phyloP scores from a whole-genome alignment of 2,888 invertebrate species.

The Elegia similella region DNA sequence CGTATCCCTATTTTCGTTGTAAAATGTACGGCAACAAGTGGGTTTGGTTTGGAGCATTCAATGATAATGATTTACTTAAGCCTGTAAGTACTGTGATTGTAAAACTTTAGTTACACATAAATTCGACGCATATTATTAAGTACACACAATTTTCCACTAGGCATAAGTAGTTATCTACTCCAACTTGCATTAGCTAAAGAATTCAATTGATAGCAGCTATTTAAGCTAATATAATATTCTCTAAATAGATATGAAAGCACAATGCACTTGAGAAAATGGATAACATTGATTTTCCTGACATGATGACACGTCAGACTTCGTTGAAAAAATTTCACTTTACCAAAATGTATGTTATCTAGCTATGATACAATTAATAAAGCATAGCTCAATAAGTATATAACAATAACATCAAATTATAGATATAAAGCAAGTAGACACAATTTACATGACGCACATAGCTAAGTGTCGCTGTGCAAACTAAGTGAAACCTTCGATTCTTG shows the following conservation, averaged over 20 bases:
- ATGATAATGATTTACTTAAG: not conserved
- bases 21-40: conserved; percentile 73
- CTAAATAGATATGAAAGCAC: conserved; percentile 44
- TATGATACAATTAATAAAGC: conserved; percentile 18
- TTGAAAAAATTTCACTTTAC: conserved; percentile 27
- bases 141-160: conserved; percentile 41
- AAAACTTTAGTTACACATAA: conserved; percentile 5
- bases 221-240: conserved; percentile 29
- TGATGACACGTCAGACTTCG: conserved; percentile 50
- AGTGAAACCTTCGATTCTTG: not conserved
- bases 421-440: not conserved
- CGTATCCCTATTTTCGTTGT: conserved; percentile 72
- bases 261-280: conserved; percentile 41
- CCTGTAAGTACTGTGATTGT: not conserved
- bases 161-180: conserved; percentile 42
- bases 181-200: conserved; percentile 47
- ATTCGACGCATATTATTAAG: conserved; percentile 18
- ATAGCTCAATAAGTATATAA: conserved; percentile 6
- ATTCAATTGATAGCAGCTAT: conserved; percentile 34
- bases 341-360: conserved; percentile 25
- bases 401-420: not conserved
- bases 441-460: not conserved
- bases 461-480: not conserved
- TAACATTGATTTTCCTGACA: conserved; percentile 47
- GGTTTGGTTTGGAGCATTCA: conserved; percentile 33